Conservation (phyloP, 1,140 invertebrate species). For the Habropoda laboriosa region DNA sequence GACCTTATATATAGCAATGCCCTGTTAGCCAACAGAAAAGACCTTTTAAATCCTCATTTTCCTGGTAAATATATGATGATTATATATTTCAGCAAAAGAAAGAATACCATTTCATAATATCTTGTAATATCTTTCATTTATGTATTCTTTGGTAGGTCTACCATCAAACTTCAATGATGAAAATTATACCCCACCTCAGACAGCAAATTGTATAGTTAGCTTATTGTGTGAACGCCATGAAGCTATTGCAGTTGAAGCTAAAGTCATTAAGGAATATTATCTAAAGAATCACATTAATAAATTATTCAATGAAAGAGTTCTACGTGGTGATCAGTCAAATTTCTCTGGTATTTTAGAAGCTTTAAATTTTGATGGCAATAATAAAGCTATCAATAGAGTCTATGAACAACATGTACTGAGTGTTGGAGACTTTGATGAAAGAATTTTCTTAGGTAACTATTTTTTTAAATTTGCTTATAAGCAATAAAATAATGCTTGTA, state of each 20-base stretch:
- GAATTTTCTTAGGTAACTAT: constrained; percentile 92
- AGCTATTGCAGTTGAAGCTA: constrained; percentile 92
- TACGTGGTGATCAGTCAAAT: constrained; percentile 85
- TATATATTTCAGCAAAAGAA: not conserved
- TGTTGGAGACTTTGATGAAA: constrained; percentile 97
- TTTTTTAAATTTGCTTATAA: constrained; percentile 35
- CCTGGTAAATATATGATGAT: constrained; percentile 83
- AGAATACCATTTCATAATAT: too few species aligned
- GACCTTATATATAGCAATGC: constrained; percentile 96
- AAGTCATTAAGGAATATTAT: constrained; percentile 94
- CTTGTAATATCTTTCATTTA: constrained; percentile 11
- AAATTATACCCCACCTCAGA: constrained; percentile 84
- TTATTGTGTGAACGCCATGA: constrained; percentile 91
- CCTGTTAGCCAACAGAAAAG: constrained; percentile 89
- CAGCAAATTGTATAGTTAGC: constrained; percentile 91
- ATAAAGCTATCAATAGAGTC: constrained; percentile 91
- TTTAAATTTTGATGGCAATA: constrained; percentile 89
- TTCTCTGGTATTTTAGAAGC: constrained; percentile 88
- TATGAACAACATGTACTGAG: constrained; percentile 96
- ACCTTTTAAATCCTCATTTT: constrained; percentile 93
- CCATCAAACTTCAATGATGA: constrained; percentile 87
- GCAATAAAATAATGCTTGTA: constrained; percentile 14
- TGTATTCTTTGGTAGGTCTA: constrained; percentile 83
- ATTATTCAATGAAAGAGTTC: constrained; percentile 89
- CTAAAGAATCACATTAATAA: constrained; percentile 91